A percentile compares a stretch with the other conserved stretches of the same genome.
These are phyloP conservation scores for Torymus tubicola DNA, from an alignment of 2,888 invertebrate genomes.

Conservation along the genomic window DNA sequence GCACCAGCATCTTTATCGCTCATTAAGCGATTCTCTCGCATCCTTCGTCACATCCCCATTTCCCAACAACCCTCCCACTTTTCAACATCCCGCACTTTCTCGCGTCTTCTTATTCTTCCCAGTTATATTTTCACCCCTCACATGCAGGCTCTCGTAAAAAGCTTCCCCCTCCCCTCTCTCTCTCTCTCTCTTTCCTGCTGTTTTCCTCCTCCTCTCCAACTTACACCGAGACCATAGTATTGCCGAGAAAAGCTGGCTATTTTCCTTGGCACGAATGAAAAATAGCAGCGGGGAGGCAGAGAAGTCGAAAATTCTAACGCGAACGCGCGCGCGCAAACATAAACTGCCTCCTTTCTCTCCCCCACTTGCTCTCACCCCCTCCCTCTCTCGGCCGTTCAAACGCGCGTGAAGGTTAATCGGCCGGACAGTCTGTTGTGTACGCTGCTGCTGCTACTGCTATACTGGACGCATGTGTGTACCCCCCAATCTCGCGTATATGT, in stretches of 20 bases:
- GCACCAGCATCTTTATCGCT: conserved; percentile 39
- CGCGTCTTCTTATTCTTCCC: conserved; percentile 4
- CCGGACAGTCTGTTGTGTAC: conserved; percentile 32
- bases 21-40: conserved; percentile 35
- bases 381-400: conserved; percentile 13
- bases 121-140: conserved; percentile 47
- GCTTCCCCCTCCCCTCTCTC: not conserved
- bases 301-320: conserved; percentile 42
- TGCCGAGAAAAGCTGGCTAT: conserved; percentile 2
- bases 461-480: not conserved
- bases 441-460: not conserved
- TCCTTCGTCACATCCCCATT: not conserved
- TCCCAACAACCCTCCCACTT: conserved; percentile 1
- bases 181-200: not conserved
- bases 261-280: conserved; percentile 54
- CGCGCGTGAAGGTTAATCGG: conserved; percentile 52
- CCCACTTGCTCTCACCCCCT: not conserved
- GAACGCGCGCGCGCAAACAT: conserved; percentile 10
- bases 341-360: conserved; percentile 10
- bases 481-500: not conserved
- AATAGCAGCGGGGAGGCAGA: conserved; percentile 24
- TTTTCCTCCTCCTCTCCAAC: not conserved
- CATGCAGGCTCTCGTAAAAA: conserved; percentile 46
- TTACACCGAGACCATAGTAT: not conserved
- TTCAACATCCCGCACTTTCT: not conserved